Evolutionary conservation across 2,113 vertebrate genomes (phyloP).

Genomic region (Smithornis capensis): DNA sequence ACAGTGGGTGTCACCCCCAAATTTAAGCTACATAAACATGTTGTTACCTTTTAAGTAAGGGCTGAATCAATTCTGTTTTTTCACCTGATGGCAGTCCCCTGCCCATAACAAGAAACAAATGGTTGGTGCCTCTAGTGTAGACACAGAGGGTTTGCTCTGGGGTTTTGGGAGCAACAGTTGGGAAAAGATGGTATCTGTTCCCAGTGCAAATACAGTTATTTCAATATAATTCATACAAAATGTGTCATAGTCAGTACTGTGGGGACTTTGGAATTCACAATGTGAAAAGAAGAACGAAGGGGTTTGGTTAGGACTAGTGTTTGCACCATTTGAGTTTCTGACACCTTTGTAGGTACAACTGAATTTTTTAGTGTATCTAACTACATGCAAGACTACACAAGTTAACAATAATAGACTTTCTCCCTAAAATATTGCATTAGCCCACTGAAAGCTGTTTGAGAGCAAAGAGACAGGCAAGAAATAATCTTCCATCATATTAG

Average conservation of each 20-base stretch:
- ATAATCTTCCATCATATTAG: background rate
- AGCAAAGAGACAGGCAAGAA: background rate
- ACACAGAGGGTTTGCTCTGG: background rate
- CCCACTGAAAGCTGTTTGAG: background rate
- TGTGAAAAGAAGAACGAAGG: background rate
- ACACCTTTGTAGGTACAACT: background rate
- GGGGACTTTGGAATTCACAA: background rate
- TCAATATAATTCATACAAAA: background rate
- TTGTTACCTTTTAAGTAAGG: background rate
- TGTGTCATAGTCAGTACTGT: background rate
- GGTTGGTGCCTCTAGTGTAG: fast-evolving
- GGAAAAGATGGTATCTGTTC: background rate
- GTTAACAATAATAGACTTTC: background rate
- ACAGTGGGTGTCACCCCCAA: background rate
- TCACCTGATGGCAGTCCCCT: background rate
- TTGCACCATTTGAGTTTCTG: background rate
- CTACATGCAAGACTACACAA: background rate
- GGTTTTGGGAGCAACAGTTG: background rate
- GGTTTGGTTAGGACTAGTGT: background rate
- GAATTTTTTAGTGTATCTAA: background rate
- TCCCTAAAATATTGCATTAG: background rate
- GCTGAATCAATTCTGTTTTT: background rate
- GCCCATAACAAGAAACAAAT: background rate
- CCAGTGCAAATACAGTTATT: background rate
- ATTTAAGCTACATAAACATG: background rate